Conservation (phyloP, 2,113 vertebrate species). For the Tichodroma muraria region DNA sequence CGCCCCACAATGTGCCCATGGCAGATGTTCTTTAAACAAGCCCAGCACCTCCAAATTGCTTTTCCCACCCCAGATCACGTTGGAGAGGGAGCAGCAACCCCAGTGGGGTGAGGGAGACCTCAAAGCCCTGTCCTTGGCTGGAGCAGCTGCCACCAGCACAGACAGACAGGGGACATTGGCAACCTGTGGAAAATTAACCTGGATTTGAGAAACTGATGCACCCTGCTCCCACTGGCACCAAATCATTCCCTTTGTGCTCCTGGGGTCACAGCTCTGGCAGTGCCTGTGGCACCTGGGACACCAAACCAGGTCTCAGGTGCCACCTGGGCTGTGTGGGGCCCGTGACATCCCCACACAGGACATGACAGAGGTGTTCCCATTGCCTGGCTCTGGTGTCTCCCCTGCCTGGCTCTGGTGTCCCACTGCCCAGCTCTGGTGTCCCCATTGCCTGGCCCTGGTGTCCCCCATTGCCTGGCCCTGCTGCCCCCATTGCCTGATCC, state of each 20-base stretch:
- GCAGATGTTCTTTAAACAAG: neutral
- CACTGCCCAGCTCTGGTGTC: neutral
- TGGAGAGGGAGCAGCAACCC: neutral
- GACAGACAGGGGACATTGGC: neutral
- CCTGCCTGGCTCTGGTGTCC: neutral
- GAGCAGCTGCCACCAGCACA: neutral
- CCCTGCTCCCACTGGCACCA: neutral
- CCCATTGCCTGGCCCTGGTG: neutral
- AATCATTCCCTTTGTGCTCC: neutral
- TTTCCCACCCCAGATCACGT: neutral
- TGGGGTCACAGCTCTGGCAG: neutral
- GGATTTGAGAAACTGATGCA: accelerated
- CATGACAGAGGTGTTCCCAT: neutral
- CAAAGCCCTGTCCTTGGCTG: neutral
- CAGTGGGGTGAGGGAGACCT: neutral
- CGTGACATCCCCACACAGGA: accelerated
- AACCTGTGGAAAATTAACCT: accelerated
- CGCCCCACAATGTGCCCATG: neutral
- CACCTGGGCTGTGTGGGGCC: neutral
- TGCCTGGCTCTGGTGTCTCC: neutral
- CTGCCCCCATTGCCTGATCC: too few relatives aligned
- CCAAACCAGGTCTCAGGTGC: neutral
- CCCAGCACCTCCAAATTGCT: neutral
- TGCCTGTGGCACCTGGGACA: neutral
- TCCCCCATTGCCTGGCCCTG: too few relatives aligned